A percentile compares a stretch with the other conserved stretches of the same genome.
Evolutionary conservation across 2,888 invertebrate genomes (phyloP).

Genomic region (Heterodera filipjevi): DNA sequence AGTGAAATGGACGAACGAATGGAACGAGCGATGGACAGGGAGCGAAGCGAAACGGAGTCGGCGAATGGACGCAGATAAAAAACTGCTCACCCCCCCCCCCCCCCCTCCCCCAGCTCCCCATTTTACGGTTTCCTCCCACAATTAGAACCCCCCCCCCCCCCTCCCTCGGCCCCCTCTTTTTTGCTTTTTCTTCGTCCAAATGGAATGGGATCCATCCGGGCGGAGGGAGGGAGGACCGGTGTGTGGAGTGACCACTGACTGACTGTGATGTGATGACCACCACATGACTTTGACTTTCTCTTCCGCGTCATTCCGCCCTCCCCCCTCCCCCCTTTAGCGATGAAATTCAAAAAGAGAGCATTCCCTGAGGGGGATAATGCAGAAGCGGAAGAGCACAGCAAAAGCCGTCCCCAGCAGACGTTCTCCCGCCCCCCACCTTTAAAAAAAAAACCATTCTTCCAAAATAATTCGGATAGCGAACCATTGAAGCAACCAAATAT

Average conservation of each 20-base stretch:
- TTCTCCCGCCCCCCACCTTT: not conserved
- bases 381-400: not conserved
- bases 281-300: slow-evolving; percentile 9
- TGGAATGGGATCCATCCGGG: slow-evolving; percentile 8
- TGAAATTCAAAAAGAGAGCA: slow-evolving; percentile 7
- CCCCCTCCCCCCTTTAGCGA: not conserved
- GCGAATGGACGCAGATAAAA: not conserved
- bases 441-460: not conserved
- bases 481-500: not conserved
- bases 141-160: not conserved
- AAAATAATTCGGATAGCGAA: not conserved
- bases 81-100: not conserved
- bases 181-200: not conserved
- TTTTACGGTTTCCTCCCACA: slow-evolving; percentile 14
- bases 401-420: not conserved
- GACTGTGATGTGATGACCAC: not conserved
- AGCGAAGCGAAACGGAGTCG: not conserved
- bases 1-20: not conserved
- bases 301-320: not conserved
- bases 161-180: not conserved
- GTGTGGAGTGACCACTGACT: slow-evolving; percentile 1
- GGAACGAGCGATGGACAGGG: not conserved
- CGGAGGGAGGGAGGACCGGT: not conserved
- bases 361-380: slow-evolving; percentile 3
- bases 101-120: not conserved